Base-by-base conservation (phyloP, 2,113 vertebrate species). In the Acanthisitta chloris region DNA sequence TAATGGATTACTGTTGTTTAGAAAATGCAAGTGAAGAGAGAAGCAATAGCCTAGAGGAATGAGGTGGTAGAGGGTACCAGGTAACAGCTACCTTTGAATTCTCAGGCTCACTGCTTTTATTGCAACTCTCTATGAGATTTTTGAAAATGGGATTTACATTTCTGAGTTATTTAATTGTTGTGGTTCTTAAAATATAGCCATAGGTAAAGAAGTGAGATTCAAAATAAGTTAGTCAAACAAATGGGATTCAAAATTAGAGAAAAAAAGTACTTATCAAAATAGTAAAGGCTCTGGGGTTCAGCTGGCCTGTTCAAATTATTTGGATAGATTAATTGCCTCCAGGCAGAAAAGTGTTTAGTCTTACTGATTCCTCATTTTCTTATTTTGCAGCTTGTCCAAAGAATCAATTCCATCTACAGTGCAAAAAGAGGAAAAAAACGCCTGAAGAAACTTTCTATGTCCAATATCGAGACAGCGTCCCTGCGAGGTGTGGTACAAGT, bases 371-470 rank as follows among this genome's bases (percentile, higher is more conserved):
- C 24, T 65, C 17, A 55, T 85, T 87, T 79, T 78, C 31, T 42
- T 88, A 34, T 96, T 96, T 92, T 96, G 64, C 97, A 99, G 99
- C 98, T 99, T 97, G 99, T 99, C 85, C 99, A 99, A 97, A 99
- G 99, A 98, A 99, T 99, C 95, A 99, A 99, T 97, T 99, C 99
- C 90, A 99, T 99, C 96, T 99, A 99, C 98, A 99, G 98, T 97
- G 98, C 99, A 97, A 99, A 99, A 98, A 98, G 99, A 97, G 99
- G 99, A 81, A 99, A 99, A 98, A 99, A 99, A 96, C 98, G 99
- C 84, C 98, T 99, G 90, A 99, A 99, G 98, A 99, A 99, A 93
- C 98, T 99, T 78, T 99, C 99, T 17, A 98, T 99, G 98, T 98
- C 99, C 86, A 99, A 98, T 93, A 98, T 99, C 92, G 99, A 99